Evolutionary conservation across 2,888 invertebrate species (phyloP).

Genomic region (Eristalinus aeneus): DNA sequence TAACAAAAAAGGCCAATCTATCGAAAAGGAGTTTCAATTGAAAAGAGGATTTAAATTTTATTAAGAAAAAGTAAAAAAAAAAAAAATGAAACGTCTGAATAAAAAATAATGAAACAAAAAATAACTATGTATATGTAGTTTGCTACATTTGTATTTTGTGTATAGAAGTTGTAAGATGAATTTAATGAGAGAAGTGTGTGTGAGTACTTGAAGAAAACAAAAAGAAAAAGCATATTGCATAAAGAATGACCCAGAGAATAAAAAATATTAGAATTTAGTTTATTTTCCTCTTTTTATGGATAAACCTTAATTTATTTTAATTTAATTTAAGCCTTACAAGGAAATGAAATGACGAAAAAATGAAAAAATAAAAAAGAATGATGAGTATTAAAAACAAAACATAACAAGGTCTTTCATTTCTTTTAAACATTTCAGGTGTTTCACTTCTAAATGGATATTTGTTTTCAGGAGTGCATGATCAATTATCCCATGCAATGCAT

Average conservation of each 20-base stretch:
- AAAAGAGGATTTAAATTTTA: background rate
- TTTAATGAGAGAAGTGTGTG: background rate
- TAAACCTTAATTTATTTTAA: constrained; percentile 56
- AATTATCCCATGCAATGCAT: no score
- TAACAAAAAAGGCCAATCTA: constrained; percentile 35
- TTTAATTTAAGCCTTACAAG: constrained; percentile 54
- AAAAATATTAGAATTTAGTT: constrained; percentile 32
- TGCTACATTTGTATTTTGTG: constrained; percentile 31
- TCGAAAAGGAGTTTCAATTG: background rate
- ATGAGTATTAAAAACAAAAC: constrained; percentile 47
- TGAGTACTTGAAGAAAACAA: constrained; percentile 13
- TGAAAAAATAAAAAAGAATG: constrained; percentile 45
- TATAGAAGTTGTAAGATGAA: constrained; percentile 28
- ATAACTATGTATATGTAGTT: background rate
- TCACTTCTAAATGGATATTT: no score
- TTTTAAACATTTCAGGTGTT: no score
- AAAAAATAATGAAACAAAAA: background rate
- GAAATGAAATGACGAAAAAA: constrained; percentile 39
- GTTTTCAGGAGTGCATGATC: no score
- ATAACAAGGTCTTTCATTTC: constrained; percentile 25
- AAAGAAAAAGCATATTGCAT: constrained; percentile 2
- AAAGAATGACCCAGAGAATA: constrained; percentile 29
- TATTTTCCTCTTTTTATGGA: constrained; percentile 14
- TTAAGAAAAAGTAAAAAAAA: background rate
- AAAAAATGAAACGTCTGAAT: background rate